phyloP scores from a whole-genome alignment of 2,113 vertebrate genomes.

The Otis tarda region DNA sequence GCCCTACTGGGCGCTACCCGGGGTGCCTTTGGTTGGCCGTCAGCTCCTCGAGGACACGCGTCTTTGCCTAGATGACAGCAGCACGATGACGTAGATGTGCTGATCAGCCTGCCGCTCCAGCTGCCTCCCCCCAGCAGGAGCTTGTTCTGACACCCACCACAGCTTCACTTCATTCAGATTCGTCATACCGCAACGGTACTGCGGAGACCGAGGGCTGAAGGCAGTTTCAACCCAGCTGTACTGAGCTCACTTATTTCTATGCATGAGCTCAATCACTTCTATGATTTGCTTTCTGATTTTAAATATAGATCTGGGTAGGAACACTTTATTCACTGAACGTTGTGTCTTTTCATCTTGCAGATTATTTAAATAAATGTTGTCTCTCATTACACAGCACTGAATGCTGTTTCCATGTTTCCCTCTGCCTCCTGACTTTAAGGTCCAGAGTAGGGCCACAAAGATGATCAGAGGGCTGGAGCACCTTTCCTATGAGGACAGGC shows the following conservation, averaged over 20 bases:
- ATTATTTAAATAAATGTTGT: neutral
- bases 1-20: rapidly evolving
- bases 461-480: too few species aligned
- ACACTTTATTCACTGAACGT: neutral
- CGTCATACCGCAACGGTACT: rapidly evolving
- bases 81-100: neutral
- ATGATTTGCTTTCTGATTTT: neutral
- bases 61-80: neutral
- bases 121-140: neutral
- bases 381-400: neutral
- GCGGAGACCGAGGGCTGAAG: rapidly evolving
- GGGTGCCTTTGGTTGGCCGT: neutral
- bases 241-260: neutral
- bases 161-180: rapidly evolving
- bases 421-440: neutral
- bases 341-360: neutral
- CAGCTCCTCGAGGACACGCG: neutral
- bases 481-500: too few species aligned
- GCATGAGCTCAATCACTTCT: neutral
- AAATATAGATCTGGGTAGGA: neutral
- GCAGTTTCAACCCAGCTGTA: neutral
- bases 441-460: too few species aligned
- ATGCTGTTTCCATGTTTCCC: neutral
- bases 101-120: neutral
- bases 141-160: neutral